Conservation (phyloP, 2,797 vertebrate genomes). For the Anolis apletophallus region DNA sequence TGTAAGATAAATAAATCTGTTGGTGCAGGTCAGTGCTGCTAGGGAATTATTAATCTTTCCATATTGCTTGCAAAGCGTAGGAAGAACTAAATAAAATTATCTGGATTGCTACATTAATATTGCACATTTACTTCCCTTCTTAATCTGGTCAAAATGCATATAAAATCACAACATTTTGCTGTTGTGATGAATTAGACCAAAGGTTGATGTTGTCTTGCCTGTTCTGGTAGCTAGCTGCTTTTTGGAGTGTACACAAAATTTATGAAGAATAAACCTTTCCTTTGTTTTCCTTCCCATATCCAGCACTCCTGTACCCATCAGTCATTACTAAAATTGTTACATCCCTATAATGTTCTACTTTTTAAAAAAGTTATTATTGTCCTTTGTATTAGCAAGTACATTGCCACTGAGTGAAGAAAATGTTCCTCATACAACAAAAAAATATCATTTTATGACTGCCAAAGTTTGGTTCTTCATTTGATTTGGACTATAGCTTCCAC, state of each 20-base stretch:
- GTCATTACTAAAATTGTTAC: not conserved
- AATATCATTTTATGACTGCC: not conserved
- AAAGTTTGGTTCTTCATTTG: too few relatives aligned
- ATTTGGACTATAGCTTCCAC: too few relatives aligned
- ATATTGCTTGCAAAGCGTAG: not conserved
- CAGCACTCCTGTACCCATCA: not conserved
- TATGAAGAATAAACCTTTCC: not conserved
- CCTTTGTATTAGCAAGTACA: not conserved
- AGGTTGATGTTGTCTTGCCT: not conserved
- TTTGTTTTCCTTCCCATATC: not conserved
- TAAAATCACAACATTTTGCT: too few relatives aligned
- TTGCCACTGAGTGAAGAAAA: not conserved
- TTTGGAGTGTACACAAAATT: too few relatives aligned
- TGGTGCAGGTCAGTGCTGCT: fast-evolving
- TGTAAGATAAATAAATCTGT: fast-evolving
- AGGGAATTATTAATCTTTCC: fast-evolving
- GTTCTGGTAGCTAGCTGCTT: too few relatives aligned
- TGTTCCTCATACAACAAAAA: too few relatives aligned
- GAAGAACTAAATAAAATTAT: fast-evolving
- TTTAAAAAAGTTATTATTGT: not conserved
- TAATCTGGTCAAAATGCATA: not conserved
- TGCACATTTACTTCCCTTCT: not conserved
- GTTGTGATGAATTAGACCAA: not conserved
- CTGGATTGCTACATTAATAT: not conserved
- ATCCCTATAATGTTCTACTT: not conserved